Evolutionary conservation across 2,797 vertebrate genomes (phyloP), one percentile per base, ranked within the genome.

Genomic region (Otus scops): DNA sequence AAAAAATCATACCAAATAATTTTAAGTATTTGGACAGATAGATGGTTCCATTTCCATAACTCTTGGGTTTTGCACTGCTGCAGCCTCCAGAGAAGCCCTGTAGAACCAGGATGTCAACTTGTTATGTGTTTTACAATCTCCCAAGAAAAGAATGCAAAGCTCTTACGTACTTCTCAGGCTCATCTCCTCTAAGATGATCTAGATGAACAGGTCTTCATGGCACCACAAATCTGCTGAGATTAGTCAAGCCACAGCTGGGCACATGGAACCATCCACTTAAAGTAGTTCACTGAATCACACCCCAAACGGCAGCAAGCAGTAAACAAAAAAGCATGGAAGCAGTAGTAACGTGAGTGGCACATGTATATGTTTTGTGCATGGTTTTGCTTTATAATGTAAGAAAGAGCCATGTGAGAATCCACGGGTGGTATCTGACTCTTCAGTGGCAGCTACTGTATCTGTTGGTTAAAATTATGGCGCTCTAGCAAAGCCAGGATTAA

Each of bases 1-100:
- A 9, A 41, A 7, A 74, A 59, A 28, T 11, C 5, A 50, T 4
- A 3, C 1, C 15, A 0, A 6, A 16, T 34, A 47, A 48, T 64
- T 73, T 64, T 30, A 78, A 65, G 7, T 79, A 21, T 71, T 81
- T 8, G 9, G 43, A 59, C 13, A 64, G 27, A 64, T 27, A 50
- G 16, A 20, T 51, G 39, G 11, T 38, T 74, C 27, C 1, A 10
- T 47, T 90, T 81, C 69, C 15, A 2, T 51, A 68, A 56, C 17
- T 57, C 9, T 13, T 43, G 17, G 6, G 11, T 19, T 81, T 85
- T 81, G n/a, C 24, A 28, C 43, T 39, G 53, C 30, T 68, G 30
- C 18, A 60, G 11, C 51, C 77, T 81, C 36, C 34, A 64, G 50
- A 77, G 47, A 69, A 57, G n/a, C 22, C 22, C 15, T 26, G 13